Evolutionary conservation across 2,797 vertebrate species (phyloP).

Genomic region (Pyrocephalus nanus): DNA sequence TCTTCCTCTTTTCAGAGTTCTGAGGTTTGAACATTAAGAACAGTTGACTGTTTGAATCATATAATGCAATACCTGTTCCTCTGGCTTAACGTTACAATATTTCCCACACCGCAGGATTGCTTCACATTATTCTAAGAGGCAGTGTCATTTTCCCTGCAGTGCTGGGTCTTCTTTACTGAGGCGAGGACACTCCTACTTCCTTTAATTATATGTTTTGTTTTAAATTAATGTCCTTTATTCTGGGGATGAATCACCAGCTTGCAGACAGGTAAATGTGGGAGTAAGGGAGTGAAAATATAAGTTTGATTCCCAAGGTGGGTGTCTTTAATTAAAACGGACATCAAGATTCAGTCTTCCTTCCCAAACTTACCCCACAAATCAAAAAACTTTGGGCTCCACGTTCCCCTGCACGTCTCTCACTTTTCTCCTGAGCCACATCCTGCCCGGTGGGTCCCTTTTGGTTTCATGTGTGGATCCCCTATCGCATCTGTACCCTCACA

Average conservation of each 20-base stretch:
- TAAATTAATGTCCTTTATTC: conserved; percentile 73
- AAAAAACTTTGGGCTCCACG: neutral
- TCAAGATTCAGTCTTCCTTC: conserved; percentile 34
- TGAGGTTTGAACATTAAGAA: conserved; percentile 69
- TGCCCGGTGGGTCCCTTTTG: neutral
- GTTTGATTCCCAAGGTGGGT: conserved; percentile 69
- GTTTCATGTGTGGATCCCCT: neutral
- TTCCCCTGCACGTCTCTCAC: neutral
- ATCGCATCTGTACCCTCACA: neutral
- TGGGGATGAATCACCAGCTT: conserved; percentile 68
- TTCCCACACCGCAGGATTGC: conserved; percentile 76
- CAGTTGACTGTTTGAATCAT: conserved; percentile 74
- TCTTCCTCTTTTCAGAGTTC: conserved; percentile 70
- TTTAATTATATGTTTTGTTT: conserved; percentile 76
- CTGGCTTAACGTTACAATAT: conserved; percentile 75
- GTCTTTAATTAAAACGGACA: conserved; percentile 70
- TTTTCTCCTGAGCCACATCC: neutral
- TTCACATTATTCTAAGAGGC: conserved; percentile 72
- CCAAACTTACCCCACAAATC: neutral
- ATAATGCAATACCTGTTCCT: conserved; percentile 78
- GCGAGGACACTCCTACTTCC: conserved; percentile 71
- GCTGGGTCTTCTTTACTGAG: conserved; percentile 67
- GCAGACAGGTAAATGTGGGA: conserved; percentile 74
- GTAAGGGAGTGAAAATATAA: conserved; percentile 65
- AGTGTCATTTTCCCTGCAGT: conserved; percentile 70